phyloP scores from a whole-genome alignment of 1,140 invertebrate genomes.

The Drosophila nannoptera region DNA sequence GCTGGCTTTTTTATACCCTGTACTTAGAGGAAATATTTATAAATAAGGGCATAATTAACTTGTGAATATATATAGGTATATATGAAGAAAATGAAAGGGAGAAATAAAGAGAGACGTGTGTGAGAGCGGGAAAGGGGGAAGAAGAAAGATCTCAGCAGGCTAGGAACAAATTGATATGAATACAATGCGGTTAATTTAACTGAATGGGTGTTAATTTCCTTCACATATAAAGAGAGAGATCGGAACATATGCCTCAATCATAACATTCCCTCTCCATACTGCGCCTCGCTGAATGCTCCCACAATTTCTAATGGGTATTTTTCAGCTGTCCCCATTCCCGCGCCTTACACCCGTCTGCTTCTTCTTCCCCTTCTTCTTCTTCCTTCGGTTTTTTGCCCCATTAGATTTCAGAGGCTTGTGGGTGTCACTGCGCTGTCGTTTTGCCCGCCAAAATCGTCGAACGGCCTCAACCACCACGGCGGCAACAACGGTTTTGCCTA shows the following conservation, averaged over 20 bases:
- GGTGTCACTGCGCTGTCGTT: slow-evolving; percentile 51
- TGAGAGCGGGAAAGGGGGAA: too few relatives aligned
- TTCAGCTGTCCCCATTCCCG: too few relatives aligned
- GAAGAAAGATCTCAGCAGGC: too few relatives aligned
- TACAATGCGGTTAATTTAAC: too few relatives aligned
- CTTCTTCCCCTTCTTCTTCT: neutral
- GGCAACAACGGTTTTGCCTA: slow-evolving; percentile 18
- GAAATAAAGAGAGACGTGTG: too few relatives aligned
- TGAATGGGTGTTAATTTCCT: too few relatives aligned
- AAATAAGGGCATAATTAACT: neutral
- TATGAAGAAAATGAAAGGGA: neutral
- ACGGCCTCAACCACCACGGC: slow-evolving; percentile 1
- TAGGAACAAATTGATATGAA: too few relatives aligned
- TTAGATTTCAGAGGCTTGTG: slow-evolving; percentile 45
- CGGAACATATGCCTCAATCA: too few relatives aligned
- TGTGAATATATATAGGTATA: neutral
- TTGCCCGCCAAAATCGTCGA: slow-evolving; percentile 58
- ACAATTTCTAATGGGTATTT: too few relatives aligned
- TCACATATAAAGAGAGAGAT: too few relatives aligned
- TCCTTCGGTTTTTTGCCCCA: neutral
- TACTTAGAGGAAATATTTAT: neutral
- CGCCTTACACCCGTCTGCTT: neutral
- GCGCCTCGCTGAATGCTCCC: too few relatives aligned
- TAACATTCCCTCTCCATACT: too few relatives aligned
- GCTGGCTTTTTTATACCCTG: neutral